phyloP scores from a whole-genome alignment of 2,888 invertebrate species.

The Fabriciana adippe region DNA sequence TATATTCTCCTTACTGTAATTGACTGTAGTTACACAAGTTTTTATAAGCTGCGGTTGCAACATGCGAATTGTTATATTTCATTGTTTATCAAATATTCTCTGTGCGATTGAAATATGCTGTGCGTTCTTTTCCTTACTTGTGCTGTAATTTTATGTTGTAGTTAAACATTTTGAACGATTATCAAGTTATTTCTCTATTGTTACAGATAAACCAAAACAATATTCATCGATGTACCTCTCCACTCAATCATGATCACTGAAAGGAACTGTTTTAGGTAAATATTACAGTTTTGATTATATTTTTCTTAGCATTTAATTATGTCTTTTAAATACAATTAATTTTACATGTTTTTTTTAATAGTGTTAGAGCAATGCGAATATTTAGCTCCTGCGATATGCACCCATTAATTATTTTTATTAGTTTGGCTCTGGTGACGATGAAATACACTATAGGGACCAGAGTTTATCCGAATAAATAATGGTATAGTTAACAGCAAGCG shows the following conservation, averaged over 20 bases:
- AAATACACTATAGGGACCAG: not conserved
- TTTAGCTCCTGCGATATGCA: constrained; percentile 11
- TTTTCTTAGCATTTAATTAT: not conserved
- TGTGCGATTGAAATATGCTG: constrained; percentile 44
- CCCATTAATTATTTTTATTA: not conserved
- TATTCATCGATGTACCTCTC: too few relatives aligned
- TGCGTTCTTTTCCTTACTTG: constrained; percentile 45
- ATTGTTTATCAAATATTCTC: constrained; percentile 26
- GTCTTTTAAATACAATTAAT: not conserved
- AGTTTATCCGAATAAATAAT: not conserved
- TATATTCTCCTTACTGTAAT: constrained; percentile 35
- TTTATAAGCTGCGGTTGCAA: constrained; percentile 43
- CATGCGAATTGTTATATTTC: constrained; percentile 45
- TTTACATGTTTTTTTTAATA: not conserved
- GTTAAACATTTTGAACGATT: constrained; percentile 16
- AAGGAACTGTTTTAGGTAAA: not conserved
- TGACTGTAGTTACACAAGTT: constrained; percentile 35
- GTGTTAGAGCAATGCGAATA: constrained; percentile 5
- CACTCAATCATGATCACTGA: not conserved
- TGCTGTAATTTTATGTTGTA: not conserved
- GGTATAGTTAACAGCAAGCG: not conserved
- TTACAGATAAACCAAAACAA: constrained; percentile 41
- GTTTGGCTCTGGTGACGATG: not conserved
- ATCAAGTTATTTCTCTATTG: constrained; percentile 52
- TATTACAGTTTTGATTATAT: not conserved